phyloP scores from a whole-genome alignment of 30 jellyfish, hydroid and myxozoan genomes.

The Aurelia aurita region DNA sequence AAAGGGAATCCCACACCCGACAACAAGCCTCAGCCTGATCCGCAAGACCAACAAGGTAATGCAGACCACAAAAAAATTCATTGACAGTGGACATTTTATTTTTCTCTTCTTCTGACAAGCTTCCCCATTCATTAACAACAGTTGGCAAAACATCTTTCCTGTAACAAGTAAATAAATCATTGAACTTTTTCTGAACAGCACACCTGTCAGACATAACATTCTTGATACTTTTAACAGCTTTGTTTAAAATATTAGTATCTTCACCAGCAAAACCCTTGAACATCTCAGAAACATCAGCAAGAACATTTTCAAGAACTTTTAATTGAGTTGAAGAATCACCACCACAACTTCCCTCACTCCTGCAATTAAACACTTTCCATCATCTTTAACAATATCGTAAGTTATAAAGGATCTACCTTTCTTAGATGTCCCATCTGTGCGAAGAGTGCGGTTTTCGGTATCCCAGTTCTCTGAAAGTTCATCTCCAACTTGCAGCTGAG shows the following conservation, averaged over 20 bases:
- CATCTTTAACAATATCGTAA: slow-evolving; percentile 32
- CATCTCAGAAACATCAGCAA: slow-evolving; percentile 12
- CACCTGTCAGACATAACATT: slow-evolving; percentile 13
- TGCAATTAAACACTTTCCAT: slow-evolving; percentile 19
- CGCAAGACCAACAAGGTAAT: slow-evolving; percentile 62
- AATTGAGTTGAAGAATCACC: slow-evolving; percentile 54
- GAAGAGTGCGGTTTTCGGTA: neutral
- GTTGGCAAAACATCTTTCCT: slow-evolving; percentile 38
- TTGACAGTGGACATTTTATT: neutral
- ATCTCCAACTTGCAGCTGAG: neutral
- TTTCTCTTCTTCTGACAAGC: slow-evolving; percentile 4
- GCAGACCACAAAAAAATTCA: slow-evolving; percentile 63
- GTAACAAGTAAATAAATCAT: slow-evolving; percentile 13
- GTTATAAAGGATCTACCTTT: slow-evolving; percentile 23
- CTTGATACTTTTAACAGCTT: slow-evolving; percentile 19
- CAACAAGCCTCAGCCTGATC: slow-evolving; percentile 60
- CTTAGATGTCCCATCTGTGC: slow-evolving; percentile 47
- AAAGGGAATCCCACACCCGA: slow-evolving; percentile 41
- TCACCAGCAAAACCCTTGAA: neutral
- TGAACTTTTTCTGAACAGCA: slow-evolving; percentile 53
- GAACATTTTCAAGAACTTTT: slow-evolving; percentile 19
- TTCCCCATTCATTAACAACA: slow-evolving; percentile 31
- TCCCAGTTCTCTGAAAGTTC: neutral
- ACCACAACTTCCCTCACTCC: slow-evolving; percentile 22
- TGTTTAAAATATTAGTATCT: neutral